A percentile compares a stretch with the other conserved stretches of the same genome.
These are phyloP conservation scores for Coregonus ussuriensis DNA, from an alignment of 2,797 vertebrate genomes.

Conservation along the genomic window DNA sequence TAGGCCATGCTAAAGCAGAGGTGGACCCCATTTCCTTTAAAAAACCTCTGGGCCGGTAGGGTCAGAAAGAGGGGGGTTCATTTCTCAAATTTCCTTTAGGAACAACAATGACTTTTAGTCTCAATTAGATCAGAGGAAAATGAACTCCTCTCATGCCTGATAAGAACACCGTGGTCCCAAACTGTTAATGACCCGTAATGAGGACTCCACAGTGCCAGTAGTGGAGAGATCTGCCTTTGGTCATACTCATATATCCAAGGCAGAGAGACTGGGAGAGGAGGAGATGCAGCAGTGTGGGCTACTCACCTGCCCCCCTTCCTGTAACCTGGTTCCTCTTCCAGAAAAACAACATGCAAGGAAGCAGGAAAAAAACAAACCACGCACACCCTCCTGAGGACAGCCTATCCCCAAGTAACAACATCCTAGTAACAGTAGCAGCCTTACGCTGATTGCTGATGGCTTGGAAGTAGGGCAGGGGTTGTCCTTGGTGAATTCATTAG, in stretches of 20 bases:
- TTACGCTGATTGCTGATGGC: too few relatives aligned
- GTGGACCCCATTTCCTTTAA: conserved; percentile 34
- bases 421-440: not conserved
- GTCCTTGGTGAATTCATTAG: conserved; percentile 14
- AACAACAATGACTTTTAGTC: conserved; percentile 29
- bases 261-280: not conserved
- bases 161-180: conserved; percentile 55
- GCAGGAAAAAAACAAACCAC: conserved; percentile 50
- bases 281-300: conserved; percentile 38
- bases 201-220: conserved; percentile 62
- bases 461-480: conserved; percentile 20
- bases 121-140: conserved; percentile 54
- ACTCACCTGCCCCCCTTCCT: conserved; percentile 60
- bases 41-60: not conserved
- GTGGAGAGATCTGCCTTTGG: conserved; percentile 83
- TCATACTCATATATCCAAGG: conserved; percentile 58
- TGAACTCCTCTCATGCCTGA: conserved; percentile 43
- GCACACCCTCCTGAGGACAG: conserved; percentile 64
- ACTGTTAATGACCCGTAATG: conserved; percentile 76
- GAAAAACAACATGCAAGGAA: not conserved
- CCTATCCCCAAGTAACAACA: not conserved
- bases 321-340: conserved; percentile 69
- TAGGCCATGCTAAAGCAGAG: conserved; percentile 18
- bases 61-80: not conserved
- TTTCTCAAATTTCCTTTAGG: conserved; percentile 36